Conservation (phyloP, 92 coral and sea anemone genomes). For the Metridium senile region DNA sequence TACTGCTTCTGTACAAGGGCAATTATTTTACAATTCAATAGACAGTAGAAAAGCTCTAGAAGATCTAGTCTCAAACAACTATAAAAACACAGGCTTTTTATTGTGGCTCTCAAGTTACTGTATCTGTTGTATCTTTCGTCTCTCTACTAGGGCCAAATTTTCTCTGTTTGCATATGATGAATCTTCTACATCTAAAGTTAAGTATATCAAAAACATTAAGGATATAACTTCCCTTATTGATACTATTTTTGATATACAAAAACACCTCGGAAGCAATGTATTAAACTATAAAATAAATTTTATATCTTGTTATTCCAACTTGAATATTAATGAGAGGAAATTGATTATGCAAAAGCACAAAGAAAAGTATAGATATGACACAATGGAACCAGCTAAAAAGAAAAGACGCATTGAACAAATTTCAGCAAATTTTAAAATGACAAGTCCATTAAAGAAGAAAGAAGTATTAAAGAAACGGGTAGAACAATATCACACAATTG, state of each 20-base stretch:
- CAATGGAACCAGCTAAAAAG: constrained; percentile 24
- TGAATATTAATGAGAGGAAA: constrained; percentile 47
- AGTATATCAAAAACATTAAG: neutral
- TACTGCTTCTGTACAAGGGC: too few relatives aligned
- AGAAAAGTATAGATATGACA: constrained; percentile 16
- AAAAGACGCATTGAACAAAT: constrained; percentile 6
- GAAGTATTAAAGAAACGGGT: neutral
- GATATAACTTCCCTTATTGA: neutral
- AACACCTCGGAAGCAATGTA: neutral
- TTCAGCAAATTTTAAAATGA: constrained; percentile 26
- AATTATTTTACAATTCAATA: too few relatives aligned
- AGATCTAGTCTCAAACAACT: constrained; percentile 4
- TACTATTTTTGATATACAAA: constrained; percentile 15
- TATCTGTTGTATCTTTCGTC: constrained; percentile 35
- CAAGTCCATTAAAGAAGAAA: constrained; percentile 24
- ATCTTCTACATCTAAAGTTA: neutral
- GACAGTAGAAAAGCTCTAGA: constrained; percentile 17
- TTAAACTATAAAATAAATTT: constrained; percentile 39
- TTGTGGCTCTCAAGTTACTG: constrained; percentile 26
- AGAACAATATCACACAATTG: constrained; percentile 3
- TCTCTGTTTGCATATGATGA: constrained; percentile 9
- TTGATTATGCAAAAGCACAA: constrained; percentile 39
- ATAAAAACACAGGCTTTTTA: constrained; percentile 7
- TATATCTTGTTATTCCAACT: constrained; percentile 40
- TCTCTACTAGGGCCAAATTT: constrained; percentile 9